Evolutionary conservation across 2,888 invertebrate genomes (phyloP).

Genomic region (Cinara cedri): DNA sequence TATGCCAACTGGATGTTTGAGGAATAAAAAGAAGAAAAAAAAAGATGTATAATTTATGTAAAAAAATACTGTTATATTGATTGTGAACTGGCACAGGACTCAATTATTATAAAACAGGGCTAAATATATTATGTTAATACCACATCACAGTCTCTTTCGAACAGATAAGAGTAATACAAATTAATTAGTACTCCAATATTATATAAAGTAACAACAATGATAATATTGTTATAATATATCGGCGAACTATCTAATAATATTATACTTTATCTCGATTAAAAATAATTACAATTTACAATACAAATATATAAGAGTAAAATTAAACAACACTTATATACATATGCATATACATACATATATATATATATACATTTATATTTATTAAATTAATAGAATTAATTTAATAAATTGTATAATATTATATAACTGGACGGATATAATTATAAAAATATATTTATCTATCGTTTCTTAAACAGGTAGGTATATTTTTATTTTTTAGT

Average conservation of each 20-base stretch:
- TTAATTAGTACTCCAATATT: slow-evolving; percentile 35
- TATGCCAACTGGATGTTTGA: background rate
- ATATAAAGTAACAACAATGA: slow-evolving; percentile 30
- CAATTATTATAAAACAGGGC: slow-evolving; percentile 26
- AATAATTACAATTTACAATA: slow-evolving; percentile 31
- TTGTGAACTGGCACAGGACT: slow-evolving; percentile 52
- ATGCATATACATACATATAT: background rate
- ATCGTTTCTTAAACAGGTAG: slow-evolving; percentile 17
- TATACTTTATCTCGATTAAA: slow-evolving; percentile 16
- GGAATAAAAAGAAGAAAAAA: background rate
- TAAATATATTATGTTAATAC: slow-evolving; percentile 38
- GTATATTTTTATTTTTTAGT: background rate
- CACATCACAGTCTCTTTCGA: slow-evolving; percentile 52
- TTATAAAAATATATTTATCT: slow-evolving; percentile 35
- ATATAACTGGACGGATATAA: slow-evolving; percentile 50
- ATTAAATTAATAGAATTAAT: too few relatives aligned
- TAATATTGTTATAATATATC: slow-evolving; percentile 24
- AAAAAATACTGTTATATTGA: slow-evolving; percentile 51
- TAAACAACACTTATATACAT: slow-evolving; percentile 7
- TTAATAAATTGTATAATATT: slow-evolving; percentile 25
- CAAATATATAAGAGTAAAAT: slow-evolving; percentile 30
- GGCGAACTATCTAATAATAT: slow-evolving; percentile 19
- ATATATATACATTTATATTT: background rate
- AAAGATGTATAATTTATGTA: background rate
- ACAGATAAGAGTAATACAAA: slow-evolving; percentile 52